Evolutionary conservation across 2,113 vertebrate genomes (phyloP).

Genomic region (Sturnira hondurensis): DNA sequence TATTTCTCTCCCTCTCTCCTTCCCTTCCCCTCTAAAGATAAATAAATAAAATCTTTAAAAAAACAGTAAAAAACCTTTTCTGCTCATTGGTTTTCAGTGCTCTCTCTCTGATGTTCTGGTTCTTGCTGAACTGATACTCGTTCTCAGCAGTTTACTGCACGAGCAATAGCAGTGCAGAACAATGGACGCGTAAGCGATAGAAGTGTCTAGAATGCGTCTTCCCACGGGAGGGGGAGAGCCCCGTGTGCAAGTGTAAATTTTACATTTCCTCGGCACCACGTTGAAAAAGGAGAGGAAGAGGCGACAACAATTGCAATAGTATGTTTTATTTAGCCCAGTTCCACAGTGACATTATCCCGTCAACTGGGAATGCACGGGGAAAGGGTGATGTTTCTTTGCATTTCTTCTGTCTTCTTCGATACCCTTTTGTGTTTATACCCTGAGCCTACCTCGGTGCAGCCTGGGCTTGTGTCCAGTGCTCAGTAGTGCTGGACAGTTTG

Average conservation of each 20-base stretch:
- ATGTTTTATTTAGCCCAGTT: not conserved
- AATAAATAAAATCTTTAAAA: no score
- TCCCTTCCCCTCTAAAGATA: no score
- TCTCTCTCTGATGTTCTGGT: not conserved
- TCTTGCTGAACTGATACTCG: not conserved
- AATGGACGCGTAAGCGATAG: not conserved
- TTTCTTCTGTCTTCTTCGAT: not conserved
- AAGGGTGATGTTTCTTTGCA: not conserved
- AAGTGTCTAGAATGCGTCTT: not conserved
- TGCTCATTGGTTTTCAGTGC: not conserved
- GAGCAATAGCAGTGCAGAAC: not conserved
- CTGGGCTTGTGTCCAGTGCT: not conserved
- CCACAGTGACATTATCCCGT: not conserved
- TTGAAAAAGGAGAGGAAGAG: not conserved
- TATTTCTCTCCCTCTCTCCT: no score
- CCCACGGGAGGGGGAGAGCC: not conserved
- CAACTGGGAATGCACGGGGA: not conserved
- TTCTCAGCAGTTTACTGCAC: not conserved
- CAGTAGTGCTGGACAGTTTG: no score
- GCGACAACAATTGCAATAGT: not conserved
- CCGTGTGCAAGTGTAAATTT: not conserved
- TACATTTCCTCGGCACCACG: not conserved
- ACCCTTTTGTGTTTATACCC: not conserved
- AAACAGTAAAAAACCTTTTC: not conserved
- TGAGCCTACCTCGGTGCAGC: not conserved